A percentile compares a stretch with the other conserved stretches of the same genome.
These are phyloP conservation scores for Biston betularia DNA, from an alignment of 2,888 invertebrate species.

Conservation along the genomic window DNA sequence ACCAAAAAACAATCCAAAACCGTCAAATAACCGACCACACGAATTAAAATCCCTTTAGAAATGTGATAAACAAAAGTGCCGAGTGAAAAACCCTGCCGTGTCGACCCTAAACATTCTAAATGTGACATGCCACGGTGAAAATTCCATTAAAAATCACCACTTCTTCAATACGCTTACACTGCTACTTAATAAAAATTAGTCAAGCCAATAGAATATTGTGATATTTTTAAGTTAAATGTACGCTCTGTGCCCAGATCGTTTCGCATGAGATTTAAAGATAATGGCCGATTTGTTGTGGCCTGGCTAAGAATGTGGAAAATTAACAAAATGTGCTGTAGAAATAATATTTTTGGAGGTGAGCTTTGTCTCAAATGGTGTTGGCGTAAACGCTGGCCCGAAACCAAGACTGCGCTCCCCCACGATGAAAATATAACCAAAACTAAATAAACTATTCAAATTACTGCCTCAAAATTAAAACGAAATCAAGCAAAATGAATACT, in stretches of 20 bases:
- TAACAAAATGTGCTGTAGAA: slow-evolving; percentile 69
- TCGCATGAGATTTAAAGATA: slow-evolving; percentile 50
- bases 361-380: slow-evolving; percentile 81
- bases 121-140: slow-evolving; percentile 55
- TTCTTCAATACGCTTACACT: slow-evolving; percentile 28
- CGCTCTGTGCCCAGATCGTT: slow-evolving; percentile 43
- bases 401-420: slow-evolving; percentile 45
- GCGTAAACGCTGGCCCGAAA: slow-evolving; percentile 77
- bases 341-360: slow-evolving; percentile 64
- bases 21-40: slow-evolving; percentile 44
- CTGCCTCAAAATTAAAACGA: slow-evolving; percentile 37
- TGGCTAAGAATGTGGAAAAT: slow-evolving; percentile 70
- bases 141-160: slow-evolving; percentile 42
- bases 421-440: slow-evolving; percentile 14
- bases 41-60: slow-evolving; percentile 47
- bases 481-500: slow-evolving; percentile 73
- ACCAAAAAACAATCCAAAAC: slow-evolving; percentile 36
- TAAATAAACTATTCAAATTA: not conserved
- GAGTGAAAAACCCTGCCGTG: slow-evolving; percentile 37
- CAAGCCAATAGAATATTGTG: slow-evolving; percentile 45
- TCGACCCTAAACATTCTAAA: slow-evolving; percentile 47
- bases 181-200: slow-evolving; percentile 24
- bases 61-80: slow-evolving; percentile 47
- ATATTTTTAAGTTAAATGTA: slow-evolving; percentile 53
- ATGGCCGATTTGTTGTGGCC: slow-evolving; percentile 74